These are phyloP conservation scores for Heteromyza rotundicornis DNA, from an alignment of 2,888 invertebrate genomes.

Conservation along the genomic window DNA sequence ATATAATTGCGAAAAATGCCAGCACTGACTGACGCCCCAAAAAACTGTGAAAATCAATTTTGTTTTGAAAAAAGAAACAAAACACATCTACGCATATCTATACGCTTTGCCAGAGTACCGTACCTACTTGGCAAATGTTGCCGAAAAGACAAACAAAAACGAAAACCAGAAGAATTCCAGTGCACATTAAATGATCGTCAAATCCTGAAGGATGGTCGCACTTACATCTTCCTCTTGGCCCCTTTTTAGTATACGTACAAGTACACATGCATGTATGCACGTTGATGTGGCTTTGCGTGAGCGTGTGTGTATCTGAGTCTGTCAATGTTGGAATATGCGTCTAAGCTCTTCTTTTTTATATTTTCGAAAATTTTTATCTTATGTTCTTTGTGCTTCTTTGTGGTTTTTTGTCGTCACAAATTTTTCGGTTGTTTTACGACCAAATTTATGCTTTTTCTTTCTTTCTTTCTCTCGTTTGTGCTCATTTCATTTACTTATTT, in stretches of 20 bases:
- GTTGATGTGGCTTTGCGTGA: neutral
- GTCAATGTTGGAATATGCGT: neutral
- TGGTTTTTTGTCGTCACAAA: neutral
- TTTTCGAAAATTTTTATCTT: neutral
- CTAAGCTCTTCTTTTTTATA: neutral
- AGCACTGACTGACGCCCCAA: neutral
- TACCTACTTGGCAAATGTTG: no score
- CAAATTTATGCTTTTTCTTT: slow-evolving; percentile 9
- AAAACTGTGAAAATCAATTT: neutral
- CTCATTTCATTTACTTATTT: neutral
- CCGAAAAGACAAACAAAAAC: neutral
- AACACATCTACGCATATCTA: neutral
- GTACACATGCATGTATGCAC: neutral
- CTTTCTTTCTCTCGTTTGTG: neutral
- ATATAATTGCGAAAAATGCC: neutral
- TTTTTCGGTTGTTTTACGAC: slow-evolving; percentile 13
- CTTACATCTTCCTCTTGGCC: no score
- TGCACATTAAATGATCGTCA: slow-evolving; percentile 11
- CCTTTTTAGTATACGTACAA: neutral
- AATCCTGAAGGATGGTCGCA: slow-evolving; percentile 11
- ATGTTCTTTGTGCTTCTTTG: neutral
- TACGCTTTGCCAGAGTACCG: no score
- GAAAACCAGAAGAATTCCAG: neutral
- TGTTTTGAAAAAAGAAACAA: neutral
- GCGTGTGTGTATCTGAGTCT: neutral